These are phyloP conservation scores for Apaloderma vittatum DNA, from an alignment of 2,113 vertebrate genomes.

Conservation along the genomic window DNA sequence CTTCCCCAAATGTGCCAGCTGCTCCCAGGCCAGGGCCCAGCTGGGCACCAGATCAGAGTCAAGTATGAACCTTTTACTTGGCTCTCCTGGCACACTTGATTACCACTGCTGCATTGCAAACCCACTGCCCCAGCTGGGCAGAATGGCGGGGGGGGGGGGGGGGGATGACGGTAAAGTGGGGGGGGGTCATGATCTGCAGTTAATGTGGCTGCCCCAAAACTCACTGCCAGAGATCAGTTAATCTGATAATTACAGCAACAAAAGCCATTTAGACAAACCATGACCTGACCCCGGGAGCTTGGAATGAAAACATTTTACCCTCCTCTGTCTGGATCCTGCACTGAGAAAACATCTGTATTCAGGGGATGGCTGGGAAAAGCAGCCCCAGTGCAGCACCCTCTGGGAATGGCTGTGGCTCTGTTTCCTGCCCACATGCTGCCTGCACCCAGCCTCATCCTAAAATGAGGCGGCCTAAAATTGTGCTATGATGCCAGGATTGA, in stretches of 20 bases:
- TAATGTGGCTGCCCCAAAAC: conserved; percentile 67
- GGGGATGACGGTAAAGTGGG: no score
- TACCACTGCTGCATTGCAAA: not conserved
- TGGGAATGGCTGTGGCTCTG: not conserved
- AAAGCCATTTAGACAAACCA: conserved; percentile 79
- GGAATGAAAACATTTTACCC: conserved; percentile 80
- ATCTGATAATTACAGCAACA: conserved; percentile 80
- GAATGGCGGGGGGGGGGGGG: not conserved
- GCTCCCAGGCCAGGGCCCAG: not conserved
- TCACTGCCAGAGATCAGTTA: conserved; percentile 67
- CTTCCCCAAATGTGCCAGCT: not conserved
- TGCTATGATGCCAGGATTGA: accelerated
- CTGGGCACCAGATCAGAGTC: not conserved
- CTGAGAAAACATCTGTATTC: conserved; percentile 65
- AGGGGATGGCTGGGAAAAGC: conserved; percentile 49
- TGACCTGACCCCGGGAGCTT: conserved; percentile 74
- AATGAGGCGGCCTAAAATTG: not conserved
- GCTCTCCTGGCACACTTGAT: not conserved
- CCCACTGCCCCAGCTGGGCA: not conserved
- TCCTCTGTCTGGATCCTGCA: conserved; percentile 64
- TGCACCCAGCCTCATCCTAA: not conserved
- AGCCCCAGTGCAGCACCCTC: accelerated
- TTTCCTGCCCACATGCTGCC: not conserved
- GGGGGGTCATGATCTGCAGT: not conserved
- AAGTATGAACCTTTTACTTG: not conserved